Evolutionary conservation across 2,113 vertebrate species (phyloP).

Genomic region (Lutjanus erythropterus): DNA sequence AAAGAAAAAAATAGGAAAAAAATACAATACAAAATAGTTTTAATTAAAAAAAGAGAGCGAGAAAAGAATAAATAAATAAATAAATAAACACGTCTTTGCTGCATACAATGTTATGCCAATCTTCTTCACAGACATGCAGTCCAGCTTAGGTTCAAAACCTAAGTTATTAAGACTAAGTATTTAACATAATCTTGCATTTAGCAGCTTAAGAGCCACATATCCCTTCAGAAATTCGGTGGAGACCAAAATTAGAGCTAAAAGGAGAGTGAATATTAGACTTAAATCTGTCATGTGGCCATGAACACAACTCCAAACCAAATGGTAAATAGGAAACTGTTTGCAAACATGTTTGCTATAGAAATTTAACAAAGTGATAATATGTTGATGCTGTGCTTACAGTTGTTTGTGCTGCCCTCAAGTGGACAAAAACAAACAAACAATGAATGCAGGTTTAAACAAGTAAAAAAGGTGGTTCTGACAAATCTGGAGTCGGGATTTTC

Average conservation of each 20-base stretch:
- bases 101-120: no score
- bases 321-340: neutral
- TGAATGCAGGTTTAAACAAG: no score
- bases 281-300: neutral
- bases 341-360: neutral
- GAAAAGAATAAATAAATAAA: no score
- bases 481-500: conserved; percentile 1
- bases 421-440: no score
- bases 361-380: neutral
- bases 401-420: neutral
- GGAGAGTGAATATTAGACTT: neutral
- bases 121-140: no score
- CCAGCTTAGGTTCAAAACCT: no score
- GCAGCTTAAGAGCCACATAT: neutral
- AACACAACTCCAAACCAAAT: neutral
- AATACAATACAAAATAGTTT: no score
- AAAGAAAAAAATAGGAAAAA: no score
- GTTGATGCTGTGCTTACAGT: neutral
- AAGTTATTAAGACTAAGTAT: no score
- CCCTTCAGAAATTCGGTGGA: neutral
- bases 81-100: no score
- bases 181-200: no score
- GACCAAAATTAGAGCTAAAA: conserved; percentile 9
- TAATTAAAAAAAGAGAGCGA: no score
- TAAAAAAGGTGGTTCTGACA: conserved; percentile 13